A percentile compares a stretch with the other conserved stretches of the same genome.
phyloP scores from a whole-genome alignment of 2,888 invertebrate genomes.

The Zeuzera pyrina region DNA sequence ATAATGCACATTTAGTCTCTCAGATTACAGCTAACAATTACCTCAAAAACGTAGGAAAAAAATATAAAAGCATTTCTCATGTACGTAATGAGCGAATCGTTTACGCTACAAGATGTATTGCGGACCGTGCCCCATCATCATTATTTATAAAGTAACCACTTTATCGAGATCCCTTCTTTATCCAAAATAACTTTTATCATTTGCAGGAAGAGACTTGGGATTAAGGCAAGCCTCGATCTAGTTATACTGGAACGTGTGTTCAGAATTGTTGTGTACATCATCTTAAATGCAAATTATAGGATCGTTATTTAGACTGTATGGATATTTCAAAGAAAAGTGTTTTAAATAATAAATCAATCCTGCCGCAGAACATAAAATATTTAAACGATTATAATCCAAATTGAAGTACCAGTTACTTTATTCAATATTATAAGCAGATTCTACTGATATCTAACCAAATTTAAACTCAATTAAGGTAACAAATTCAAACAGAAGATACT shows the following conservation, averaged over 20 bases:
- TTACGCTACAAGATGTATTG: slow-evolving; percentile 51
- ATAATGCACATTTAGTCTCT: slow-evolving; percentile 1
- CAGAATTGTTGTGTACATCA: slow-evolving; percentile 45
- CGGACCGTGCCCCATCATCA: slow-evolving; percentile 34
- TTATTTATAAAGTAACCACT: slow-evolving; percentile 50
- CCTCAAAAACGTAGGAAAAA: slow-evolving; percentile 1
- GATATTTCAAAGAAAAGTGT: too few relatives aligned
- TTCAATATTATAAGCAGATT: too few relatives aligned
- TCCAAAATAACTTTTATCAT: background rate
- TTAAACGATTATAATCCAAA: too few relatives aligned
- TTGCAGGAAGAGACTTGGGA: too few relatives aligned
- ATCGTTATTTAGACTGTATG: too few relatives aligned
- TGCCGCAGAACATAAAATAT: too few relatives aligned
- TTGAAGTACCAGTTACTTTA: too few relatives aligned
- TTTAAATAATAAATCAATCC: too few relatives aligned
- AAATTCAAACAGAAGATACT: slow-evolving; percentile 19
- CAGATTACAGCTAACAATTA: slow-evolving; percentile 2
- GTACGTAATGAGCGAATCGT: slow-evolving; percentile 47
- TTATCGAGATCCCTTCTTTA: slow-evolving; percentile 19
- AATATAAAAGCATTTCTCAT: slow-evolving; percentile 3
- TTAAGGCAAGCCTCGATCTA: too few relatives aligned
- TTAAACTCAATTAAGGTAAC: slow-evolving; percentile 21
- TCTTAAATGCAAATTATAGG: slow-evolving; percentile 46
- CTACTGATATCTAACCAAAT: too few relatives aligned
- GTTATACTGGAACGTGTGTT: slow-evolving; percentile 31